Evolutionary conservation across 2,113 vertebrate genomes (phyloP).

Genomic region (Pimephales promelas): DNA sequence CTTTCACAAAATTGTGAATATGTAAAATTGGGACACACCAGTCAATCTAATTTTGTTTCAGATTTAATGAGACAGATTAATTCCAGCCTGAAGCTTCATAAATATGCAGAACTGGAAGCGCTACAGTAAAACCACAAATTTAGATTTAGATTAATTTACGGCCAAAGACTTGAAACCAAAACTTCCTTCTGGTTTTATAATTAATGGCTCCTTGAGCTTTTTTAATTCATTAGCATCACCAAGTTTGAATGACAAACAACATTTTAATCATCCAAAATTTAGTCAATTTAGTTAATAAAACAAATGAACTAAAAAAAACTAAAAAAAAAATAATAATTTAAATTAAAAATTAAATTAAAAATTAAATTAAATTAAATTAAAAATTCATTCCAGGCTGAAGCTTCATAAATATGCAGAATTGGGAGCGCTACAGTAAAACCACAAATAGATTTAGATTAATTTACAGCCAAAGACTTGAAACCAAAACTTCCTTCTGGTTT

Average conservation of each 20-base stretch:
- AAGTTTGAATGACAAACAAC: not conserved
- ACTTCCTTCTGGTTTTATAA: conserved; percentile 7
- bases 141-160: not conserved
- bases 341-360: no score
- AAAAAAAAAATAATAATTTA: no score
- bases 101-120: not conserved
- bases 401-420: no score
- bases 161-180: not conserved
- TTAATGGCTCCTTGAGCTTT: not conserved
- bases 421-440: no score
- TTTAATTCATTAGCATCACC: not conserved
- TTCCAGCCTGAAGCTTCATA: not conserved
- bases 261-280: not conserved
- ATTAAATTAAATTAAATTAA: no score
- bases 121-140: not conserved
- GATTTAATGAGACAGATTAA: not conserved
- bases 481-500: no score
- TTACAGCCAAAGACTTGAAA: no score
- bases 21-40: not conserved
- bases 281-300: no score
- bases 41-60: not conserved
- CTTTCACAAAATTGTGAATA: not conserved
- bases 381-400: not conserved
- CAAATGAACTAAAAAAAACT: no score
- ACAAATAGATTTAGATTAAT: no score